Conservation (phyloP, 1,140 invertebrate species). For the Drosophila eugracilis region DNA sequence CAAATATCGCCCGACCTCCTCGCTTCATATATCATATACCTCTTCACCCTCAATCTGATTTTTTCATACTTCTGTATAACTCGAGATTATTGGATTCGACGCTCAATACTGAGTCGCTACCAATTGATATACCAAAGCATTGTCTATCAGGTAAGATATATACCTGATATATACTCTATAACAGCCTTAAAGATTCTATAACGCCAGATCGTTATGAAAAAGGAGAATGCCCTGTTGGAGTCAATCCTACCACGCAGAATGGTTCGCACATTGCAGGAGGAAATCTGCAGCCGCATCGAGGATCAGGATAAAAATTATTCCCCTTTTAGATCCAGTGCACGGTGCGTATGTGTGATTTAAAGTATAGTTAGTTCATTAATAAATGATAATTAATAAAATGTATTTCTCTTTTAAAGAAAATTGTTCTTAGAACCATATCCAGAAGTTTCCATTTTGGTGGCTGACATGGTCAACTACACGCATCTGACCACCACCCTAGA, state of each 20-base stretch:
- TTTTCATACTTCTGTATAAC: background rate
- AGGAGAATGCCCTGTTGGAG: constrained; percentile 92
- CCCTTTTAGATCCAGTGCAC: background rate
- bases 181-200: no score
- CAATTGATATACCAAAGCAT: constrained; percentile 31
- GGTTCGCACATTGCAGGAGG: constrained; percentile 90
- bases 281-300: constrained; percentile 86
- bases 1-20: background rate
- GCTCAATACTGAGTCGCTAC: constrained; percentile 22
- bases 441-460: constrained; percentile 96
- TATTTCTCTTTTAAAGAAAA: background rate
- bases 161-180: background rate
- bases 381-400: no score
- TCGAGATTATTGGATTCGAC: constrained; percentile 7
- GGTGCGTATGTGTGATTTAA: background rate
- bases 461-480: constrained; percentile 98
- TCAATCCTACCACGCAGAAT: constrained; percentile 94
- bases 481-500: constrained; percentile 92
- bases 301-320: background rate
- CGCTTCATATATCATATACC: constrained; percentile 20
- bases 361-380: background rate
- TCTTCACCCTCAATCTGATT: constrained; percentile 4
- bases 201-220: constrained; percentile 14
- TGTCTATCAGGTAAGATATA: constrained; percentile 19
- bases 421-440: constrained; percentile 90